A percentile compares a stretch with the other conserved stretches of the same genome.
Conservation (phyloP, 92 coral and sea anemone genomes). For the Ricordea florida region DNA sequence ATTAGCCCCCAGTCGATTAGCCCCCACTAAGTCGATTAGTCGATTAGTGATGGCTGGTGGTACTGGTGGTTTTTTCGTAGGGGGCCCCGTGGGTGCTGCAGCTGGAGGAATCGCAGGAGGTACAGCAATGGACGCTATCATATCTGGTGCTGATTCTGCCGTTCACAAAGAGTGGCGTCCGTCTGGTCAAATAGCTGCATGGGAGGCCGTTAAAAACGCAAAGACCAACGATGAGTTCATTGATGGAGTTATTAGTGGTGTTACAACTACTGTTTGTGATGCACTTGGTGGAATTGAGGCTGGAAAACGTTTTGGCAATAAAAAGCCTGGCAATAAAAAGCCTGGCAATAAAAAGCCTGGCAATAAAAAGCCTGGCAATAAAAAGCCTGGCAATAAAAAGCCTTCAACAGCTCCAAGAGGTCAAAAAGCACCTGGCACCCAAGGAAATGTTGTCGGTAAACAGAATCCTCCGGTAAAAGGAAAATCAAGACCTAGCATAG, state of each 20-base stretch:
- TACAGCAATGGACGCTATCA: neutral
- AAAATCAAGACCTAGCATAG: no score
- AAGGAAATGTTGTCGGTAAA: no score
- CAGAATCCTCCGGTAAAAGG: no score
- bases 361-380: no score
- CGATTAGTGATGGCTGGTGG: neutral
- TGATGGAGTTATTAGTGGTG: neutral
- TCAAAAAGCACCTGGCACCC: no score
- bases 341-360: no score
- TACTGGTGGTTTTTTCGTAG: neutral
- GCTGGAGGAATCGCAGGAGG: constrained; percentile 2
- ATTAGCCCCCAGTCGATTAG: no score
- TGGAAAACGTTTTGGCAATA: no score
- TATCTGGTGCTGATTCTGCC: neutral
- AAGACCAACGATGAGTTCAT: neutral
- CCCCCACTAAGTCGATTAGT: neutral
- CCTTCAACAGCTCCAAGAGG: no score
- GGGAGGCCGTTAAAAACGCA: neutral
- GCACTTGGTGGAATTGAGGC: no score
- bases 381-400: no score
- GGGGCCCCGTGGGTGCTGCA: constrained; percentile 7
- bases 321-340: no score
- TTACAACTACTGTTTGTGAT: neutral
- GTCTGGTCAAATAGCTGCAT: neutral
- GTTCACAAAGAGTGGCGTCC: neutral